Base-by-base conservation (phyloP, 30 jellyfish, hydroid and myxozoan species). In the Mastigias papua region DNA sequence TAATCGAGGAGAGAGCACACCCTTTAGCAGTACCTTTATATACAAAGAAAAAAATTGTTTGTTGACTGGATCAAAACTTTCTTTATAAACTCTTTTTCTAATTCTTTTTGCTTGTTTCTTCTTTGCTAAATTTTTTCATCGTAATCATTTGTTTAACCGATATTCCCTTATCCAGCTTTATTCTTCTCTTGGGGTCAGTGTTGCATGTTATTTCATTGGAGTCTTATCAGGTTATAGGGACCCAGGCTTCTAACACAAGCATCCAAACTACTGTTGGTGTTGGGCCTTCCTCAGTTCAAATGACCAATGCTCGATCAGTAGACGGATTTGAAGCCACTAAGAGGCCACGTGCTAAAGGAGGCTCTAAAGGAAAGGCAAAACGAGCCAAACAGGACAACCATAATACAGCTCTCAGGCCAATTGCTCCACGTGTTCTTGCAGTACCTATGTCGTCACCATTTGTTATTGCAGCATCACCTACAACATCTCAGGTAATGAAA, bases 391-490 rank as follows among this genome's bases (percentile, higher is more conserved):
- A 68, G 27, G 84, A 34, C 34, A 90, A 63, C 46, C 26, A 89
- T 11, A 46, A 72, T 0, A 16, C 90, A 8, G 82, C 84, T 17
- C 92, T 90, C 7, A 51, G 97, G 79, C 97, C 97, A 29, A 74
- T 90, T 26, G 95, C 95, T 20, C 97, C 97, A 21, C 89, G 97
- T 22, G 84, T 90, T 76, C 66, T 81, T 35, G 97, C 97, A 8
- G 97, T 90, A 0, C 97, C 97, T 3, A 58, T 90, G 30, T 80
- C 94, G 7, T 76, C 89, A 19, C 91, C 94, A 7, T 57, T 90
- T 42, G 80, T 90, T 0, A 78, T 90, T 9, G 95, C 93, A 28
- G 84, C 84, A 11, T 61, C 92, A 8, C 28, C 89, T 34, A 82
- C 88, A 9, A 58, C 66, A n/a, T 28, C 87, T 2, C 90, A 79